phyloP scores from a whole-genome alignment of 2,888 invertebrate species.

The Onthophagus sagittarius region DNA sequence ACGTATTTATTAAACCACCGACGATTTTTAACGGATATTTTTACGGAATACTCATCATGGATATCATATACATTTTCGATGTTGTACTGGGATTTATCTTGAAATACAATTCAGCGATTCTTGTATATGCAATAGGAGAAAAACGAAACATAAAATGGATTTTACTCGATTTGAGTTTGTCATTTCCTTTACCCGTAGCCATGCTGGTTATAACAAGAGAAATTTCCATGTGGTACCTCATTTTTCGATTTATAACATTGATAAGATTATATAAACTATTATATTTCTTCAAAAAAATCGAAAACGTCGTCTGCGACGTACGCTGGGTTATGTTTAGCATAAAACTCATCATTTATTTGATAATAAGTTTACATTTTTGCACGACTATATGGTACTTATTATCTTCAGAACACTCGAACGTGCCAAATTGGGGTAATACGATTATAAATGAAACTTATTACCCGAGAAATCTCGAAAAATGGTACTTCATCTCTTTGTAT shows the following conservation, averaged over 20 bases:
- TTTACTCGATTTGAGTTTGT: slow-evolving; percentile 9
- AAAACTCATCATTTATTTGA: slow-evolving; percentile 16
- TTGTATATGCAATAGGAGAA: neutral
- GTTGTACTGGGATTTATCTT: slow-evolving; percentile 1
- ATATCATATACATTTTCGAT: slow-evolving; percentile 15
- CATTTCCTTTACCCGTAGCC: slow-evolving; percentile 15
- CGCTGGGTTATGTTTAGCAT: slow-evolving; percentile 15
- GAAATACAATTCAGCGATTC: neutral
- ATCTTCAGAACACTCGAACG: neutral
- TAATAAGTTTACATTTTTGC: slow-evolving; percentile 13
- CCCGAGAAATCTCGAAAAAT: neutral
- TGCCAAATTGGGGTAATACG: slow-evolving; percentile 4
- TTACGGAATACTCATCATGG: slow-evolving; percentile 5
- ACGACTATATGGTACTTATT: slow-evolving; percentile 13
- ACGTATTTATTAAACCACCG: slow-evolving; percentile 14
- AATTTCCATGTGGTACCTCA: neutral
- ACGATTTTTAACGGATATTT: slow-evolving; percentile 14
- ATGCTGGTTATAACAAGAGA: neutral
- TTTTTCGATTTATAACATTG: slow-evolving; percentile 13
- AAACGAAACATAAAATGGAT: slow-evolving; percentile 6
- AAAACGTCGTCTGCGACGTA: slow-evolving; percentile 5
- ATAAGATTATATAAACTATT: slow-evolving; percentile 18
- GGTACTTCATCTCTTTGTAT: slow-evolving; percentile 18
- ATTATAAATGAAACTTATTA: slow-evolving; percentile 1
- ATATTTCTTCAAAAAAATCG: slow-evolving; percentile 7